Conservation (phyloP, 2,113 vertebrate genomes). For the Paedocypris sp. region DNA sequence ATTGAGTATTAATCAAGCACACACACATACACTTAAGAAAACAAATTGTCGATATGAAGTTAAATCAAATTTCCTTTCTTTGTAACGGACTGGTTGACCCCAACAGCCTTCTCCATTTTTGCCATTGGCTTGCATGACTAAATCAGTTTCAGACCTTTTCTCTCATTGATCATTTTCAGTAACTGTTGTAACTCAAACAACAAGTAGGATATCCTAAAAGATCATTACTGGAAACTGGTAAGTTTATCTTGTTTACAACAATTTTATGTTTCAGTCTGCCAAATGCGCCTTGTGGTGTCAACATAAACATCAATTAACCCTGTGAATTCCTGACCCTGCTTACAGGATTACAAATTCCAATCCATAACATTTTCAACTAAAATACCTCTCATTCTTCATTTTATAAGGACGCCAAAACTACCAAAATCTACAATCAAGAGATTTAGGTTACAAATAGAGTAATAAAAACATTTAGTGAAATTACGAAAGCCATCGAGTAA, state of each 20-base stretch:
- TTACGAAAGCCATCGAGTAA: background rate
- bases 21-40: too few species aligned
- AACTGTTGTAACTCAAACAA: background rate
- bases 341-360: constrained; percentile 27
- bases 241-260: background rate
- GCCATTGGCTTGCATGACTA: too few species aligned
- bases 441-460: background rate
- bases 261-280: constrained; percentile 5
- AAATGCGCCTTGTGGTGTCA: constrained; percentile 15
- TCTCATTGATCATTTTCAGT: background rate
- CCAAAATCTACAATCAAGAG: background rate
- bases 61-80: too few species aligned
- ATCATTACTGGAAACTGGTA: background rate
- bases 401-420: background rate
- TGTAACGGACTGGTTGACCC: too few species aligned
- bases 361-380: constrained; percentile 10
- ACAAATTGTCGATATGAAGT: too few species aligned
- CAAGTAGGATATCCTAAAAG: background rate
- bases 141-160: background rate
- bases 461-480: background rate
- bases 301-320: constrained; percentile 31
- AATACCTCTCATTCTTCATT: constrained; percentile 21
- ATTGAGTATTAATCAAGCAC: too few species aligned
- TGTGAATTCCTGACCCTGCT: constrained; percentile 20
- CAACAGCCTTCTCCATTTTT: too few species aligned